phyloP scores from a whole-genome alignment of 2,888 invertebrate genomes.

The Agrilus mali region DNA sequence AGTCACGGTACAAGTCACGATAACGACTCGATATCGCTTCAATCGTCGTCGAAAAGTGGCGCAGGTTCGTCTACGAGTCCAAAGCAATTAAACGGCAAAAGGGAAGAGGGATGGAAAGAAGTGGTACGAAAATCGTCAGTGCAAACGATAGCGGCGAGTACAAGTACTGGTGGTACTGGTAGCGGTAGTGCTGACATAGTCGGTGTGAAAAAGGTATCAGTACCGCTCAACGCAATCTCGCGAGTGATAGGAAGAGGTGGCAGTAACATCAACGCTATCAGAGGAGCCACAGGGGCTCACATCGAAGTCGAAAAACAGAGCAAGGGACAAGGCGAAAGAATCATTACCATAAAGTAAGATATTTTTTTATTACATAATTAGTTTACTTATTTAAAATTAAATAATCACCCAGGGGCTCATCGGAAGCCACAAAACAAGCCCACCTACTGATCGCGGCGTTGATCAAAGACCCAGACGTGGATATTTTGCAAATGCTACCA shows the following conservation, averaged over 20 bases:
- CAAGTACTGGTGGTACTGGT: constrained; percentile 18
- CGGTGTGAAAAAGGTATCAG: constrained; percentile 83
- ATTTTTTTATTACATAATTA: neutral
- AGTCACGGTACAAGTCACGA: too few species aligned
- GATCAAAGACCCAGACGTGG: constrained; percentile 91
- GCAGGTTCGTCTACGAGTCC: constrained; percentile 44
- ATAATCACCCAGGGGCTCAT: constrained; percentile 52
- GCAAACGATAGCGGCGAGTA: constrained; percentile 31
- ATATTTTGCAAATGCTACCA: constrained; percentile 71
- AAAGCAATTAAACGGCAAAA: constrained; percentile 46
- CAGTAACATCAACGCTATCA: constrained; percentile 95
- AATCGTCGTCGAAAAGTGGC: neutral
- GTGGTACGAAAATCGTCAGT: constrained; percentile 77
- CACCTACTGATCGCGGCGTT: constrained; percentile 80
- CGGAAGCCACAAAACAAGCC: constrained; percentile 87
- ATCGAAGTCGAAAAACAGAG: constrained; percentile 98
- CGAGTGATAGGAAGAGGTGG: constrained; percentile 96
- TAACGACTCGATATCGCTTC: neutral
- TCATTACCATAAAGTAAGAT: constrained; percentile 82
- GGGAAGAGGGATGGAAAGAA: constrained; percentile 96
- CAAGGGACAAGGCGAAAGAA: constrained; percentile 86
- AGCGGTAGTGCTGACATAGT: constrained; percentile 20
- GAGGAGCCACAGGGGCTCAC: constrained; percentile 92
- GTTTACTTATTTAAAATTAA: neutral
- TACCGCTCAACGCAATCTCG: constrained; percentile 89